Percentiles rank a stretch among this genome's conserved stretches.
These are phyloP conservation scores for Oceanodroma tethys DNA, from an alignment of 2,113 vertebrate species.

Conservation along the genomic window DNA sequence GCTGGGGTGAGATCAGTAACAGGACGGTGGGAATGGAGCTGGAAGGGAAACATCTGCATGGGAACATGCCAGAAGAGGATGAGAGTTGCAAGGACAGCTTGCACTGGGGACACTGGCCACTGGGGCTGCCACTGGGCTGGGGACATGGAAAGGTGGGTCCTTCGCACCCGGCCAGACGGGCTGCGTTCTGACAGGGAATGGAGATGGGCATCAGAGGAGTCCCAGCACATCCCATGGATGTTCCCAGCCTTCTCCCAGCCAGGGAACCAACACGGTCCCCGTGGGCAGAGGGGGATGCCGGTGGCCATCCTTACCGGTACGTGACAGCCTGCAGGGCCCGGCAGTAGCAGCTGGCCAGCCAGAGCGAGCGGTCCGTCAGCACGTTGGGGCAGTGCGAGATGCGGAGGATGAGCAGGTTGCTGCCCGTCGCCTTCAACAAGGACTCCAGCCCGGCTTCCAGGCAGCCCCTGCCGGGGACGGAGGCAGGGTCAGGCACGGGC, in stretches of 20 bases:
- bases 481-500: background rate
- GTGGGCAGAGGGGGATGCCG: rapidly evolving
- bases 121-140: background rate
- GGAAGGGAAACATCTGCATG: background rate
- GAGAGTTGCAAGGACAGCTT: background rate
- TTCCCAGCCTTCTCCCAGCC: background rate
- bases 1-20: rapidly evolving
- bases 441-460: constrained; percentile 95
- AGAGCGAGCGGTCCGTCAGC: constrained; percentile 96
- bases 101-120: background rate
- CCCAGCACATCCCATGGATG: background rate
- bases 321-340: constrained; percentile 95
- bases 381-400: constrained; percentile 98
- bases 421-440: constrained; percentile 90
- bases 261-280: background rate
- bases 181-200: rapidly evolving
- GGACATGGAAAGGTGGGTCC: background rate
- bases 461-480: constrained; percentile 79
- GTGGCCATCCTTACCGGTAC: constrained; percentile 80
- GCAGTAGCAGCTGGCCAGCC: constrained; percentile 99
- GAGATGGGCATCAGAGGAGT: background rate
- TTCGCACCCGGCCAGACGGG: rapidly evolving
- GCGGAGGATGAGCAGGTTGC: constrained; percentile 93
- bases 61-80: background rate
- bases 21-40: background rate